These are phyloP conservation scores for Physella acuta DNA, from an alignment of 1,140 invertebrate species.

Conservation along the genomic window DNA sequence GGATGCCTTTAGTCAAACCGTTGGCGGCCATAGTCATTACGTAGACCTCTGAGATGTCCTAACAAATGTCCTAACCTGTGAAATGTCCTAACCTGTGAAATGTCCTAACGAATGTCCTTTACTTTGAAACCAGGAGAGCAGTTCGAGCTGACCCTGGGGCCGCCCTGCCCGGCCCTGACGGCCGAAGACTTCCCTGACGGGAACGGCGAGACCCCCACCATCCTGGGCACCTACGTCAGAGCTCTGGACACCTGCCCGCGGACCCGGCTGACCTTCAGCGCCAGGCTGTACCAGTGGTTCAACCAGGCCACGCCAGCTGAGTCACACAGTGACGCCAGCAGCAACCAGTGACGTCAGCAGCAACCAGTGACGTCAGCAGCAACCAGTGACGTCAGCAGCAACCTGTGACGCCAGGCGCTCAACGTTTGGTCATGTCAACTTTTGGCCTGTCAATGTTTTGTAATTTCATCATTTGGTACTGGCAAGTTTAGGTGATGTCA, in stretches of 20 bases:
- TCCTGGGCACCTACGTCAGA: slow-evolving; percentile 13
- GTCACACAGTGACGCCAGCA: slow-evolving; percentile 15
- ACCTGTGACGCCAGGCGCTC: no score
- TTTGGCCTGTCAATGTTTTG: no score
- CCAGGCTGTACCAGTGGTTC: slow-evolving; percentile 17
- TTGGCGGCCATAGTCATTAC: no score
- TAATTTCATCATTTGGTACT: no score
- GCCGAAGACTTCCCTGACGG: slow-evolving; percentile 16
- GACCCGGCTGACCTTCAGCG: slow-evolving; percentile 8
- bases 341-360: neutral
- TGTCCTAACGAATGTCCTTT: no score
- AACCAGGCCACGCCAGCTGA: slow-evolving; percentile 13
- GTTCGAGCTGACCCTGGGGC: slow-evolving; percentile 16
- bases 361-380: neutral
- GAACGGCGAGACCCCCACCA: slow-evolving; percentile 13
- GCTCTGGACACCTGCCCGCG: slow-evolving; percentile 12
- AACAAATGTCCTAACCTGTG: no score
- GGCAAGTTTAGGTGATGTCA: no score
- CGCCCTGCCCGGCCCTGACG: neutral
- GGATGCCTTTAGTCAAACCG: no score
- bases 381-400: no score
- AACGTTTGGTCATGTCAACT: no score
- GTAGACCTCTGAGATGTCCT: no score
- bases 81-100: no score
- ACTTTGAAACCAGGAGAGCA: slow-evolving; percentile 6